Percentiles rank a stretch among this genome's conserved stretches.
Evolutionary conservation across 2,888 invertebrate genomes (phyloP).

Genomic region (Oscheius sp.): DNA sequence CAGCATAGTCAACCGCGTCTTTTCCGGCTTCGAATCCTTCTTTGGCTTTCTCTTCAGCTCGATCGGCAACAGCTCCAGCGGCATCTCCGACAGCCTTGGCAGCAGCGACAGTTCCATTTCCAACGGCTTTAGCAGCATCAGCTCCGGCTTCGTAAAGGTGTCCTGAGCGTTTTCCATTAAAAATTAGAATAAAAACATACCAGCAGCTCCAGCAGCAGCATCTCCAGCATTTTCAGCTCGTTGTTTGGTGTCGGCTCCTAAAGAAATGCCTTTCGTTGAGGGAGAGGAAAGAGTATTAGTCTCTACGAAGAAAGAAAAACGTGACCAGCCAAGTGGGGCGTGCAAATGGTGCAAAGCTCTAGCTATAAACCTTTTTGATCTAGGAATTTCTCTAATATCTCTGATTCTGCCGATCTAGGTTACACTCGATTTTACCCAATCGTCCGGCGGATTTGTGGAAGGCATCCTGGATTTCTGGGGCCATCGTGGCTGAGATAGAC

Average conservation of each 20-base stretch:
- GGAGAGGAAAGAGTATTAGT: conserved; percentile 28
- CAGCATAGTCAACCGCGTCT: conserved; percentile 4
- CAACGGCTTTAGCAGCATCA: conserved; percentile 28
- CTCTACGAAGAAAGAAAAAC: not conserved
- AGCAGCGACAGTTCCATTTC: conserved; percentile 36
- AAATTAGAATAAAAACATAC: not conserved
- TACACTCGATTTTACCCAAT: conserved; percentile 15
- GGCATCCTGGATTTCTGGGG: conserved; percentile 12
- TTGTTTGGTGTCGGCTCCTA: conserved; percentile 30
- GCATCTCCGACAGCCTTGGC: conserved; percentile 14
- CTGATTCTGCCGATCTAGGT: not conserved
- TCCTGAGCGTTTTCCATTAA: conserved; percentile 21
- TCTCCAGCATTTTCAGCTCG: conserved; percentile 22
- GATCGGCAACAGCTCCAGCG: not conserved
- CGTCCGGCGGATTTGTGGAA: conserved; percentile 30
- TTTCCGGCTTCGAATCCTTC: conserved; percentile 30
- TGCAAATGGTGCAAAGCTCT: not conserved
- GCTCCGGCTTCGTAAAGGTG: conserved; percentile 7
- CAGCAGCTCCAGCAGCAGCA: conserved; percentile 14
- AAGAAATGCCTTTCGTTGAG: not conserved
- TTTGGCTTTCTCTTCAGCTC: conserved; percentile 19
- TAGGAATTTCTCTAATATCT: not conserved
- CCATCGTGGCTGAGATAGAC: conserved; percentile 25
- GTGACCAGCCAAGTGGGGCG: too few species aligned
- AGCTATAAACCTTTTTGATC: not conserved